Base-by-base conservation (phyloP, 2,797 vertebrate species). In the Steatocranus sp. region DNA sequence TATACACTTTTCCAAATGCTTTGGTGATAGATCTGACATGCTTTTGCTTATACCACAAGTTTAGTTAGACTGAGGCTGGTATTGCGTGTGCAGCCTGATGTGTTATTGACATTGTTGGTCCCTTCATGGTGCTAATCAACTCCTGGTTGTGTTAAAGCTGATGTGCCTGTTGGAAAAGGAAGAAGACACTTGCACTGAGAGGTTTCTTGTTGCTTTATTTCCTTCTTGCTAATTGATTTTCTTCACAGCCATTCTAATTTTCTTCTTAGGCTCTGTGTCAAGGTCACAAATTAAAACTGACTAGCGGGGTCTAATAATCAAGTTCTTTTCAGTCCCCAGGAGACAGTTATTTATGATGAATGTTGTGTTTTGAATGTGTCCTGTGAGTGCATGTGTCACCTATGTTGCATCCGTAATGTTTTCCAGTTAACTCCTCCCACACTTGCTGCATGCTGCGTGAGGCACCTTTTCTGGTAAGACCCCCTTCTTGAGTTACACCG, bases 371-470 rank as follows among this genome's bases (percentile, higher is more conserved):
- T 91, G 53, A 86, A 80, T 84, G 85, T 91, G 80, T 93, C 70
- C 80, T 88, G 79, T 94, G 83, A 92, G 88, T 93, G 94, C 92
- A 94, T 83, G 93, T 94, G 84, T 95, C 93, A 95, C 92, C 96
- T 90, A 96, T 96, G 90, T 97, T 94, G 96, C 96, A 89, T 96
- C 92, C 97, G 20, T 97, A 96, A 96, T 98, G 96, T 99, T 98
- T 99, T 99, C 97, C 98, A 99, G 98, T 98, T 99, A 98, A 98
- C 95, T 94, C 94, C 96, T 95, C 95, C 96, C 95, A 96, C 96
- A 96, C 96, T 97, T 96, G 95, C 97, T 98, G 98, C 97, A 98
- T 98, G 97, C 97, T 97, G 97, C 98, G 98, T 98, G 97, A 96
- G 92, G 93, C 94, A 95, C 94, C 89, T 94, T 95, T 96, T 94